A percentile compares a stretch with the other conserved stretches of the same genome.
Conservation (phyloP, 2,888 invertebrate species). For the Perithous albicinctus region DNA sequence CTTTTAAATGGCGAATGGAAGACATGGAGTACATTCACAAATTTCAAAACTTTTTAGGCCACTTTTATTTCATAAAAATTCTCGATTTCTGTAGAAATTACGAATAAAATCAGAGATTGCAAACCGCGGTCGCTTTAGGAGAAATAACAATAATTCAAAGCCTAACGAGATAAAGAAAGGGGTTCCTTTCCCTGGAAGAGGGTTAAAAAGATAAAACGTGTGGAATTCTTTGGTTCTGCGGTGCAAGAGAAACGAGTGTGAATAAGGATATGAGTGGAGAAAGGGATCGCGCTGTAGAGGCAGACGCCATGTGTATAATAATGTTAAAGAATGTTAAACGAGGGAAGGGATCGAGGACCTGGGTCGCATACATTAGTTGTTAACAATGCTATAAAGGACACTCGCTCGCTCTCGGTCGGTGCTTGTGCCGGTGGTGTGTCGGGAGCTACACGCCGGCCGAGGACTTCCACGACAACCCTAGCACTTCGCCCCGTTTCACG, state of each 20-base stretch:
- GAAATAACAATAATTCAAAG: conserved; percentile 60
- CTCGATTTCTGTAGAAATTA: conserved; percentile 4
- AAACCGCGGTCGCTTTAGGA: not conserved
- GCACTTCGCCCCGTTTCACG: conserved; percentile 70
- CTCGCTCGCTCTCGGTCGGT: conserved; percentile 76
- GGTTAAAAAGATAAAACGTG: conserved; percentile 64
- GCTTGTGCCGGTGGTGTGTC: conserved; percentile 51
- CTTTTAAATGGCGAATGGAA: too few relatives aligned
- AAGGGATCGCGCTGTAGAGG: conserved; percentile 71
- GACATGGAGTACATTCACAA: too few relatives aligned
- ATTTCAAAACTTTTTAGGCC: not conserved
- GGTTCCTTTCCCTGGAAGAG: conserved; percentile 52
- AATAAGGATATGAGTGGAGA: conserved; percentile 58
- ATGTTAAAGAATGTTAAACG: conserved; percentile 84
- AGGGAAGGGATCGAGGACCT: conserved; percentile 76
- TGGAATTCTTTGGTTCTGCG: conserved; percentile 57
- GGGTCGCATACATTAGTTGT: conserved; percentile 84
- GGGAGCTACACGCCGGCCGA: conserved; percentile 51
- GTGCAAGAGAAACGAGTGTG: conserved; percentile 42
- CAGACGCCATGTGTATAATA: conserved; percentile 84
- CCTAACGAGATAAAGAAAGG: conserved; percentile 66
- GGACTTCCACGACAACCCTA: conserved; percentile 61
- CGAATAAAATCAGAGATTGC: not conserved
- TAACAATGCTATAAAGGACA: conserved; percentile 85
- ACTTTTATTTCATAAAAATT: not conserved